Base-by-base conservation (phyloP, 1,140 invertebrate genomes). In the Drosophila auraria region DNA sequence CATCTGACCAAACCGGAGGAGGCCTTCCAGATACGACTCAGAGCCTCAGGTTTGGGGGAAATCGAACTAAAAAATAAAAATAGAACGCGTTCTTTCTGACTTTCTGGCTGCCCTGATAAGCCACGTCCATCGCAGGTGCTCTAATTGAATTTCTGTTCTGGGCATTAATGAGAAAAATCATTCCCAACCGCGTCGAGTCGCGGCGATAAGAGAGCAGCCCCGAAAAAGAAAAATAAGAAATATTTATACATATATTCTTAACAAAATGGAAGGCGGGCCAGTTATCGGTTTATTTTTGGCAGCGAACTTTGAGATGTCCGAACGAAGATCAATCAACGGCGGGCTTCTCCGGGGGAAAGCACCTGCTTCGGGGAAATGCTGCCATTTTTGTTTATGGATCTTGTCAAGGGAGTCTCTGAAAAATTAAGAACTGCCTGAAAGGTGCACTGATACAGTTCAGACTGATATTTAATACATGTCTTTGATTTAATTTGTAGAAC, bases 121-220 rank as follows among this genome's bases (percentile, higher is more conserved):
- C 69, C 69, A 73, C 69, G 71, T 74, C 71, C 71, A 74, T 73
- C 56, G 71, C 71, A 74, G 71, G 71, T 74, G 71, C 71, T 42
- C 50, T 74, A 74, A 74, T 74, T 74, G 71, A 73, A 74, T 74
- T 74, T 73, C 68, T 61, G 71, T 74, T 73, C 69, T 53, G 23
- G 20, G 73, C 40, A 77, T 77, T 77, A 77, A 77, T 77, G 74
- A 77, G 74, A 77, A 68, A 77, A 77, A 77, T 77, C 74, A 77
- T 77, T 77, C 36, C 36, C 20, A 58, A 20, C 12, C 15, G 14
- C 49, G 49, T 20, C 50, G 27, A 27, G 17, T 11, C 15, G n/a
- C 6, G 45, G 38, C 54, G 74, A 77, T 77, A 77, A 66, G 73
- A 54, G 73, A 71, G 68, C 64, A 71, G 30, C 7, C 68, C 33